Evolutionary conservation across 2,797 vertebrate genomes (phyloP).

Genomic region (Poecilia wingei): DNA sequence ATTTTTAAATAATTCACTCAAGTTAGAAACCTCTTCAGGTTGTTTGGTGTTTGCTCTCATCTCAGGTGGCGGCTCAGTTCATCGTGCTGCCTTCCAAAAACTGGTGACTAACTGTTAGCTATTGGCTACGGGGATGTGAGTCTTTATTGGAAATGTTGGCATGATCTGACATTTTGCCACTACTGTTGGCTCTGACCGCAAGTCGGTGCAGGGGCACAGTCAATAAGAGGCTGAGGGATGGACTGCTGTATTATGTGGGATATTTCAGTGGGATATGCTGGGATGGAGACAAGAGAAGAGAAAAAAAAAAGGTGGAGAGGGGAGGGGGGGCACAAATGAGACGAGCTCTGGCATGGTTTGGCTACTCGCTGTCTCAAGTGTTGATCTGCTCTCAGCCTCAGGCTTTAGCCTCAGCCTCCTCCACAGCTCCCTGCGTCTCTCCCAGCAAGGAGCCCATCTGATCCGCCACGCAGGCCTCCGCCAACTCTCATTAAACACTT

Average conservation of each 20-base stretch:
- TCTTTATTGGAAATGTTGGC: conserved; percentile 42
- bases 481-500: conserved; percentile 80
- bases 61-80: conserved; percentile 38
- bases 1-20: conserved; percentile 73
- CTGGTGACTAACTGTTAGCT: conserved; percentile 47
- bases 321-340: conserved; percentile 48
- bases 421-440: conserved; percentile 66
- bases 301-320: conserved; percentile 32
- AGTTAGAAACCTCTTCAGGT: conserved; percentile 63
- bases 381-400: conserved; percentile 71
- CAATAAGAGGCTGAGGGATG: conserved; percentile 52
- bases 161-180: conserved; percentile 64
- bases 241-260: conserved; percentile 48
- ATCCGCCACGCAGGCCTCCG: conserved; percentile 67
- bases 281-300: conserved; percentile 40
- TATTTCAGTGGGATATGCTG: conserved; percentile 34
- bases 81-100: conserved; percentile 30
- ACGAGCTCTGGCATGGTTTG: conserved; percentile 67
- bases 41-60: conserved; percentile 59
- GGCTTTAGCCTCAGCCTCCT: conserved; percentile 69
- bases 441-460: conserved; percentile 76
- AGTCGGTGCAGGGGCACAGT: conserved; percentile 45
- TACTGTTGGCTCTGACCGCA: conserved; percentile 56
- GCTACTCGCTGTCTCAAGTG: conserved; percentile 65
- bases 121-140: conserved; percentile 31